Conservation (phyloP, 2,113 vertebrate genomes). For the Merops nubicus region DNA sequence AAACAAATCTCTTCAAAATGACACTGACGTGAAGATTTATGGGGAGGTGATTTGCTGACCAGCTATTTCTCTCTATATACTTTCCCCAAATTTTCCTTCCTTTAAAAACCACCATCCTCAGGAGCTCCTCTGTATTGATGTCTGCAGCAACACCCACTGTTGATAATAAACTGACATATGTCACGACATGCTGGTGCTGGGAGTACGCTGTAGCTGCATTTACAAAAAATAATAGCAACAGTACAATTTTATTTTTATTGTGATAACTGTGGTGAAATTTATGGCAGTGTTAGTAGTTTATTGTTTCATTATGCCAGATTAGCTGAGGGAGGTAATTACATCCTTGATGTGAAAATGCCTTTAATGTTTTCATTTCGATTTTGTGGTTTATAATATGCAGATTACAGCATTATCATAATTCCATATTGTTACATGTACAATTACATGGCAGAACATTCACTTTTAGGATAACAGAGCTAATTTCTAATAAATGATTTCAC, state of each 20-base stretch:
- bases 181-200: constrained; percentile 43
- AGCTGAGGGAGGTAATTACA: constrained; percentile 74
- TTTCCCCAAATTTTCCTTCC: constrained; percentile 37
- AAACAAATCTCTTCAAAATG: constrained; percentile 19
- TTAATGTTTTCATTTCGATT: constrained; percentile 72
- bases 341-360: constrained; percentile 69
- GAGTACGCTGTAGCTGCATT: constrained; percentile 41
- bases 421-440: constrained; percentile 63
- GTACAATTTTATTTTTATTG: constrained; percentile 76
- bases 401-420: constrained; percentile 68
- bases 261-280: constrained; percentile 72
- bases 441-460: constrained; percentile 64
- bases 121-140: constrained; percentile 19
- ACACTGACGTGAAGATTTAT: neutral
- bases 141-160: constrained; percentile 45
- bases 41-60: constrained; percentile 22
- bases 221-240: constrained; percentile 68
- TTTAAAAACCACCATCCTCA: constrained; percentile 21
- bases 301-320: constrained; percentile 67
- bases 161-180: constrained; percentile 67
- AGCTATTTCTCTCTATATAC: constrained; percentile 6
- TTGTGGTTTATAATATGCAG: constrained; percentile 61
- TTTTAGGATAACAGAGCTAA: constrained; percentile 64
- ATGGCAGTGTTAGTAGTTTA: constrained; percentile 62
- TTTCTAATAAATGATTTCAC: constrained; percentile 71